Evolutionary conservation across 2,113 vertebrate genomes (phyloP).

Genomic region (Coptodon bakossiorum): DNA sequence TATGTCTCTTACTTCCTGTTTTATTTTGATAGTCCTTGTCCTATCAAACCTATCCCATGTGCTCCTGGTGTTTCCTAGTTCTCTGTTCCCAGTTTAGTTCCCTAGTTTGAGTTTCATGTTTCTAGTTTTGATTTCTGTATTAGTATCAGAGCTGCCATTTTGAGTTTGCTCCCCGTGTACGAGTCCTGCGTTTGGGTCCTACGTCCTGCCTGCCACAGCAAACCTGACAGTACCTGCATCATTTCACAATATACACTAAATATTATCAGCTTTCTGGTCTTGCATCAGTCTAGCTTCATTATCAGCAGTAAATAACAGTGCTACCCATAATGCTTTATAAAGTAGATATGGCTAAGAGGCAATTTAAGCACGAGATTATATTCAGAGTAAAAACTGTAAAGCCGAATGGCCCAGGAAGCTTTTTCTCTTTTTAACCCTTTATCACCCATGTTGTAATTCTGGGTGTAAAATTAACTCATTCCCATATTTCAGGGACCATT

Average conservation of each 20-base stretch:
- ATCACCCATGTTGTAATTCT: fast-evolving
- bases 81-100: not conserved
- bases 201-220: not conserved
- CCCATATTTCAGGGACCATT: not conserved
- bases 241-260: not conserved
- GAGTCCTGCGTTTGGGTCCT: not conserved
- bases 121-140: not conserved
- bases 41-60: not conserved
- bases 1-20: not conserved
- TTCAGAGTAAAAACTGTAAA: not conserved
- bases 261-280: not conserved
- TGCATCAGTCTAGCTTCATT: not conserved
- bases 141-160: not conserved
- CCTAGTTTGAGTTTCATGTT: not conserved
- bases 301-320: not conserved
- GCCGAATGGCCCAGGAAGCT: not conserved
- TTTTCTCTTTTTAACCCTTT: not conserved
- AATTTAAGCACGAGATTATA: not conserved
- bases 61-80: not conserved
- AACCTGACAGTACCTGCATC: not conserved
- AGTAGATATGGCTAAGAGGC: not conserved
- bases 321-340: not conserved
- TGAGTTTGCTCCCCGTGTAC: not conserved
- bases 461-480: not conserved
- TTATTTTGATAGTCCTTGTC: not conserved